Percentiles rank a stretch among this genome's conserved stretches.
These are phyloP conservation scores for Tauraco hartlaubi DNA, from an alignment of 2,797 vertebrate species.

Conservation along the genomic window DNA sequence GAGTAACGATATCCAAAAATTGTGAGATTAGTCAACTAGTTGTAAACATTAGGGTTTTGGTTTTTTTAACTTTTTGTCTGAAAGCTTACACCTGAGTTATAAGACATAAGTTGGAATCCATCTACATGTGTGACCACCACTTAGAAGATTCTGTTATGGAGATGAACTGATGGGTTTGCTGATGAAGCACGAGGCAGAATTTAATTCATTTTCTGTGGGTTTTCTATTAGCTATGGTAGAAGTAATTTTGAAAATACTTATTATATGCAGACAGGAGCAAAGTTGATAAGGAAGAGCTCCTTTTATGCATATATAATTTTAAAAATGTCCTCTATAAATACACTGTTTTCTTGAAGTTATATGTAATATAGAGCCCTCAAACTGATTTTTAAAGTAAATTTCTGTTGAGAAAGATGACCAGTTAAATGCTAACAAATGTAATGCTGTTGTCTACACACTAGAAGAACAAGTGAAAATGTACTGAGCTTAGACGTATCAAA, in stretches of 20 bases:
- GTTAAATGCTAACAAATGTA: not conserved
- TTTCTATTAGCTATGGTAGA: not conserved
- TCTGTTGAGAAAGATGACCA: not conserved
- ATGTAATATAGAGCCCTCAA: not conserved
- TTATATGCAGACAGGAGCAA: not conserved
- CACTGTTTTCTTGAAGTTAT: not conserved
- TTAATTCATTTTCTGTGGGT: not conserved
- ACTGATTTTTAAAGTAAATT: not conserved
- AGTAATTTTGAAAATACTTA: not conserved
- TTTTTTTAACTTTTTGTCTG: not conserved
- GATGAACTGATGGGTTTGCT: not conserved
- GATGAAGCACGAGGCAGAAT: not conserved
- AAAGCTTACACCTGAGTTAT: not conserved
- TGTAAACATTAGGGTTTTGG: not conserved
- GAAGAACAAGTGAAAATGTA: not conserved
- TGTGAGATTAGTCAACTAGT: not conserved
- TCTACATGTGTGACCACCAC: not conserved
- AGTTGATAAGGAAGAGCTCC: not conserved
- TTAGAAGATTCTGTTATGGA: not conserved
- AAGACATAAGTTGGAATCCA: not conserved
- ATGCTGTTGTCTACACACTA: not conserved
- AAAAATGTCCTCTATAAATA: not conserved
- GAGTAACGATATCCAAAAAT: not conserved
- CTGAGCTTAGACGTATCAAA: not conserved
- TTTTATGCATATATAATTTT: not conserved